Evolutionary conservation across 2,113 vertebrate genomes (phyloP), one percentile per base, ranked within the genome.

Genomic region (Condylura cristata): DNA sequence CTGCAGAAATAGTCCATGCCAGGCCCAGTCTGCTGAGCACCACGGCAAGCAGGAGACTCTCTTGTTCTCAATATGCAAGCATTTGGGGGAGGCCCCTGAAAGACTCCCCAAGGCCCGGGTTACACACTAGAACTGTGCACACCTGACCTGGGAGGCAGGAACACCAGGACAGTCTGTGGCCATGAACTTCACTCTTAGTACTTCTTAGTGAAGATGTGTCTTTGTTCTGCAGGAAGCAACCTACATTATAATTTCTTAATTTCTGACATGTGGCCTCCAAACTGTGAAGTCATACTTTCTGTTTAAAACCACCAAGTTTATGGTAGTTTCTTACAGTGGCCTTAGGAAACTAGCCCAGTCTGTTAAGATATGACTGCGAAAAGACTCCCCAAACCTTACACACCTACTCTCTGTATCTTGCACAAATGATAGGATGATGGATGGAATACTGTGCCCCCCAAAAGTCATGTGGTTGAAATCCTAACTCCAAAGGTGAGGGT

Each of bases 231-330:
- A 48, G 41, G 20, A 76, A 14, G 4, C 8, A 39, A 26, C 17
- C 16, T 16, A 51, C 0, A 6, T 6, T 11, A 8, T 30, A 48
- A n/a, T n/a, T n/a, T 3, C 11, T n/a, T 44, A 22, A 6, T 30
- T 80, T 13, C 30, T 53, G 75, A 5, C 4, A 11, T 83, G 10
- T 18, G 32, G 32, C 4, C 39, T 0, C 10, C 17, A 46, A 13
- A 46, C 6, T 11, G 6, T 28, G 37, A 87, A 56, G 44, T 6
- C 17, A 30, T 2, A 13, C 3, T 2, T 68, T 14, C 16, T 56
- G 18, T 30, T 46, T 65, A 34, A 51, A 68, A 8, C 2, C 8
- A 5, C 1, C 0, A 4, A 5, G 1, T 24, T n/a, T 24, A 1
- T 6, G 6, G 13, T 1, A 32, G 2, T 66, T 85, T 51, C 17